These are phyloP conservation scores for Dryadula phaetusa DNA, from an alignment of 2,888 invertebrate species.

Conservation along the genomic window DNA sequence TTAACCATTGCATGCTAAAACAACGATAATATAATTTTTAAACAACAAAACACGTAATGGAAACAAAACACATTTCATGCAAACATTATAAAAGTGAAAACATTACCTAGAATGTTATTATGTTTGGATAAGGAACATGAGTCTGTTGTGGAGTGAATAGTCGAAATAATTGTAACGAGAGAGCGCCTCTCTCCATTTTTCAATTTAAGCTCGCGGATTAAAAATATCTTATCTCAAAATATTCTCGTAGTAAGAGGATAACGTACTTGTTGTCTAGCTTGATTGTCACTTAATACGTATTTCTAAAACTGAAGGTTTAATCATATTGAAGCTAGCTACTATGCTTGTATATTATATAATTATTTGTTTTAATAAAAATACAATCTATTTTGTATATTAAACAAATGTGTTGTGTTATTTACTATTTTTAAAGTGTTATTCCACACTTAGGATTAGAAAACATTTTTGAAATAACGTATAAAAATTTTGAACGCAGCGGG, in stretches of 20 bases:
- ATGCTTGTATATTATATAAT: too few relatives aligned
- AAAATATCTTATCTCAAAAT: background rate
- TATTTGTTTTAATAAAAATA: too few relatives aligned
- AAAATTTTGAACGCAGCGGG: too few relatives aligned
- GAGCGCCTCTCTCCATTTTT: background rate
- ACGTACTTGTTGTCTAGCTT: background rate
- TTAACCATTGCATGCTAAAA: conserved; percentile 8
- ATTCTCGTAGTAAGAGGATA: background rate
- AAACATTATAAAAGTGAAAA: conserved; percentile 13
- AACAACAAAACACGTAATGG: conserved; percentile 9
- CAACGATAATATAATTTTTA: background rate
- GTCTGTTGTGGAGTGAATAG: background rate
- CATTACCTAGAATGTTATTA: conserved; percentile 17
- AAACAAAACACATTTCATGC: conserved; percentile 15
- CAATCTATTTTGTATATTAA: too few relatives aligned
- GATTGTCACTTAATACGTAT: background rate
- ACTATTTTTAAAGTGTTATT: too few relatives aligned
- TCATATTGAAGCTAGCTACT: too few relatives aligned
- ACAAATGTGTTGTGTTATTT: too few relatives aligned
- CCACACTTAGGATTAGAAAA: too few relatives aligned
- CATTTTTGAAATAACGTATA: too few relatives aligned
- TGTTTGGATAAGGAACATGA: conserved; percentile 1
- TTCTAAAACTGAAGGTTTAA: background rate
- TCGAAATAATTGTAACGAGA: background rate
- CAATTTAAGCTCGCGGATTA: background rate